Percentiles rank a stretch among this genome's conserved stretches.
phyloP scores from a whole-genome alignment of 2,888 invertebrate genomes.

The Blomia tropicalis region DNA sequence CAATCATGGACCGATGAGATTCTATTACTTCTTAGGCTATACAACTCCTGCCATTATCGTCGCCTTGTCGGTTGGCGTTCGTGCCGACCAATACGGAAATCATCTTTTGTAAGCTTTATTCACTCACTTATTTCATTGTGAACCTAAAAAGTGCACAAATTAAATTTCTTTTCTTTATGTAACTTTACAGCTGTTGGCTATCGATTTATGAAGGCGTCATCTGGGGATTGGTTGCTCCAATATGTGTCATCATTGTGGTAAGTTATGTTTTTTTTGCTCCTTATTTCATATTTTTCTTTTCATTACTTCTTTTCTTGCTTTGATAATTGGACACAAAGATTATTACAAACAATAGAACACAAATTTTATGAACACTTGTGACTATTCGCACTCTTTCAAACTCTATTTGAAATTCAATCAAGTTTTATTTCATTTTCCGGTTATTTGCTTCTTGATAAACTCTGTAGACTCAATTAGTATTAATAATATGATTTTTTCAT shows the following conservation, averaged over 20 bases:
- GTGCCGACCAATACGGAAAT: constrained; percentile 87
- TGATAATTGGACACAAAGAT: too few relatives aligned
- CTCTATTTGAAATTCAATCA: too few relatives aligned
- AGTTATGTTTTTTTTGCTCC: constrained; percentile 1
- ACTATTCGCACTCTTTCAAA: too few relatives aligned
- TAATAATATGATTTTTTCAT: too few relatives aligned
- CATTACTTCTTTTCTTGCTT: too few relatives aligned
- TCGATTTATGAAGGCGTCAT: constrained; percentile 80
- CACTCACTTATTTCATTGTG: constrained; percentile 16
- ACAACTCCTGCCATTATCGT: constrained; percentile 73
- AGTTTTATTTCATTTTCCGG: too few relatives aligned
- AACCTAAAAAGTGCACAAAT: background rate
- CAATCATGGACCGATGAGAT: constrained; percentile 79
- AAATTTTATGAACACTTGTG: too few relatives aligned
- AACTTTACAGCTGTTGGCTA: constrained; percentile 67
- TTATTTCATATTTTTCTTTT: too few relatives aligned
- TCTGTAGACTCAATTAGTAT: too few relatives aligned
- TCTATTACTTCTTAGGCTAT: constrained; percentile 80
- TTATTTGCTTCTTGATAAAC: too few relatives aligned
- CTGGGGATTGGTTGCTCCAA: constrained; percentile 83
- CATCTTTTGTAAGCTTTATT: constrained; percentile 62
- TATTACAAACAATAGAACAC: too few relatives aligned
- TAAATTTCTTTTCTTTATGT: constrained; percentile 23
- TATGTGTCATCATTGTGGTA: constrained; percentile 21
- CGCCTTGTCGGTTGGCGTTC: constrained; percentile 72